Evolutionary conservation across 2,888 invertebrate species (phyloP), one percentile per base, ranked within the genome.

Genomic region (Standfussiana lucernea): DNA sequence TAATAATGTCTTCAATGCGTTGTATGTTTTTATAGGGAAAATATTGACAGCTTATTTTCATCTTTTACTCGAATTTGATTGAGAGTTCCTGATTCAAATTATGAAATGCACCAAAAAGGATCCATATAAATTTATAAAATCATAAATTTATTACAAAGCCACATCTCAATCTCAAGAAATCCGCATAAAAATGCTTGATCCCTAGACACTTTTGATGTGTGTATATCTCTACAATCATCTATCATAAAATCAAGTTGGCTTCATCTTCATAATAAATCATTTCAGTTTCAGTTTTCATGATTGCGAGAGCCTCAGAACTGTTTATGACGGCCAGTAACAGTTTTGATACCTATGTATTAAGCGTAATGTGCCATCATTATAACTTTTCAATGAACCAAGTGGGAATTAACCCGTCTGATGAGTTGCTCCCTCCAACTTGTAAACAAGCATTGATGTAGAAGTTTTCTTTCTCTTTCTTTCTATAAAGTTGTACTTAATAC

Each of bases 351-450:
- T 40, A 56, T 28, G 28, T 65, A 71, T 70, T 78, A 65, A 66
- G 42, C 50, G n/a, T 80, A 61, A 74, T 64, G 56, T 59, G 21
- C 47, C 64, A n/a, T 65, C 64, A 80, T 79, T 80, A 68, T 64
- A 79, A 79, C 68, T 80, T 75, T 35, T 42, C 56, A 32, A 75
- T 68, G 64, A 59, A 42, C 13, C 81, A 37, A 79, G 40, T 53
- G 79, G 50, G 80, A 61, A 61, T 50, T 50, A 50, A 53, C 66
- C 66, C 40, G 32, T 66, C 50, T 80, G 80, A 78, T 65, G 28
- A 56, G 56, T 79, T 53, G 53, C 45, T 79, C 18, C 13, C 13
- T 73, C 18, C 21, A 74, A 79, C 74, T 79, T 66, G 21, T 45
- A 61, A 80, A 66, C 42, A 50, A 73, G 65, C 47, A 32, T 61